Conservation (phyloP, 2,888 invertebrate species). For the Himalopsyche japonica region DNA sequence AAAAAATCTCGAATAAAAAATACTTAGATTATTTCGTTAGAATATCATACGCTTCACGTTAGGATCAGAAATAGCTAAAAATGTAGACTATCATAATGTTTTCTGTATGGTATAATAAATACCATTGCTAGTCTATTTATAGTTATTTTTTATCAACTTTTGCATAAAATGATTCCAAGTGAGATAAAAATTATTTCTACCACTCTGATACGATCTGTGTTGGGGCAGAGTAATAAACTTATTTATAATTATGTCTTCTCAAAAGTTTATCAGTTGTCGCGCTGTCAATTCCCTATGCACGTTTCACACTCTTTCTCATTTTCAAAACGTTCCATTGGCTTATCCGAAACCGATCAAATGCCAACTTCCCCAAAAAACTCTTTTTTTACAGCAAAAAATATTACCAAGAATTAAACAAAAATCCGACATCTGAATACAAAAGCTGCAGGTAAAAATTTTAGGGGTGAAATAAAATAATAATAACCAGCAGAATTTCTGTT, state of each 20-base stretch:
- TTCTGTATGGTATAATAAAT: too few relatives aligned
- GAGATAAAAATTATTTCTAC: neutral
- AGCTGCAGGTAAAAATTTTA: conserved; percentile 37
- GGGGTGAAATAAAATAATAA: conserved; percentile 38
- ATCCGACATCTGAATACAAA: conserved; percentile 31
- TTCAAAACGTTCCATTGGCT: neutral
- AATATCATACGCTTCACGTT: too few relatives aligned
- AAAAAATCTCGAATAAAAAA: too few relatives aligned
- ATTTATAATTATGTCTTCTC: conserved; percentile 38
- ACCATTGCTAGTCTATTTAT: too few relatives aligned
- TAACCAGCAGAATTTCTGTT: conserved; percentile 22
- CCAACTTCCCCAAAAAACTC: conserved; percentile 12
- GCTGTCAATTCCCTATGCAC: conserved; percentile 30
- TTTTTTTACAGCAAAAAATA: conserved; percentile 18
- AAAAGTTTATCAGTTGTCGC: conserved; percentile 32
- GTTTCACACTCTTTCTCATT: conserved; percentile 6
- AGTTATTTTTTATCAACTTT: neutral
- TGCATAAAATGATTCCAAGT: neutral
- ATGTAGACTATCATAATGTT: too few relatives aligned
- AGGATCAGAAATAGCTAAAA: too few relatives aligned
- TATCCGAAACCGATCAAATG: conserved; percentile 28
- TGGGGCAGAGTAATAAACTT: conserved; percentile 32
- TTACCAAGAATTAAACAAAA: conserved; percentile 34
- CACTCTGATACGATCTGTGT: neutral
- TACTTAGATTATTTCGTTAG: too few relatives aligned